Base-by-base conservation (phyloP, 1,140 invertebrate genomes). In the Drosophila ficusphila region DNA sequence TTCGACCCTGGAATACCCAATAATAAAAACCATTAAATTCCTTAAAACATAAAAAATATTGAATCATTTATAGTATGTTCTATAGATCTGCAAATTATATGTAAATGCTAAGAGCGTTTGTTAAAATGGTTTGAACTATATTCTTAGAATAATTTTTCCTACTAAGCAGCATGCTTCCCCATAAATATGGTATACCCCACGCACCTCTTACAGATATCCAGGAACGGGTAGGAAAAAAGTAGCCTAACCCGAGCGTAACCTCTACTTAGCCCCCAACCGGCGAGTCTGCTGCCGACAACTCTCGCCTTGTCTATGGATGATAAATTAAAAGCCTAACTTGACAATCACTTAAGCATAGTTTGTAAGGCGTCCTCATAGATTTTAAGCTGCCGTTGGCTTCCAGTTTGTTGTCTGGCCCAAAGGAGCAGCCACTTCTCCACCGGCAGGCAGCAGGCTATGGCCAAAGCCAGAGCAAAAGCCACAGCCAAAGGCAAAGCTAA, bases 291-390 rank as follows among this genome's bases (percentile, higher is more conserved):
- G 56, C 44, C 47, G 76, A 73, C 62, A 61, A 49, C 67, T 79
- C 76, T 57, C 69, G 78, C 78, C 75, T 90, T 90, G 89, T 90
- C 89, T 90, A 90, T 90, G 85, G 85, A 90, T 90, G 89, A 90
- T 90, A 90, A 90, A 90, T 90, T 90, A 90, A 90, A 90, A 90
- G 89, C 89, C 89, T 89, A 90, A 90, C 89, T 90, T 90, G 89
- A 90, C 89, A 90, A 90, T 90, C 89, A 90, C 89, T 90, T 90
- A 90, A 90, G 89, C 85, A 83, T 89, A 90, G 89, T 90, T 90
- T 90, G 89, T 90, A 90, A 89, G 82, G 83, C 82, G 82, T 86
- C 82, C 82, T 81, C 82, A 86, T 86, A 86, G 83, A 88, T 89
- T 88, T 89, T 89, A 88, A 60, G 73, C 73, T 69, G 82, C 77